These are phyloP conservation scores for Hippocampus guttulatus DNA, from an alignment of 2,113 vertebrate genomes.

Conservation along the genomic window DNA sequence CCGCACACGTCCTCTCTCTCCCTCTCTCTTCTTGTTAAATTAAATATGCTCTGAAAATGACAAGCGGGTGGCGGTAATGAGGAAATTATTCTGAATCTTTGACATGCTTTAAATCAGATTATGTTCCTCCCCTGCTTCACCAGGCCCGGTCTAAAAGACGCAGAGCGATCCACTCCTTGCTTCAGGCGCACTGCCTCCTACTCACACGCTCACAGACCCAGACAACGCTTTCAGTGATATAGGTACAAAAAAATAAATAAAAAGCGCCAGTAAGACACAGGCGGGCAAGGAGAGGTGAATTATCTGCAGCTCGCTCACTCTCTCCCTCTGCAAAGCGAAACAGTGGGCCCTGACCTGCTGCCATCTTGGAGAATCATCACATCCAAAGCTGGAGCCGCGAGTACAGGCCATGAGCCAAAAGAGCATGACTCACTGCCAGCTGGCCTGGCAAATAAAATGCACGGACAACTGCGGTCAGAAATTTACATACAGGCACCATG, in stretches of 20 bases:
- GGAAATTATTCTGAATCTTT: constrained; percentile 70
- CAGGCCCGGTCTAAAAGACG: constrained; percentile 48
- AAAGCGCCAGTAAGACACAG: constrained; percentile 56
- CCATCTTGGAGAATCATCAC: constrained; percentile 48
- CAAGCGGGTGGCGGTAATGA: constrained; percentile 61
- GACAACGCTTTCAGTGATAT: constrained; percentile 32
- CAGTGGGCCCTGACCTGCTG: constrained; percentile 48
- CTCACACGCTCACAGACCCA: constrained; percentile 35
- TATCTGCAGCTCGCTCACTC: constrained; percentile 31
- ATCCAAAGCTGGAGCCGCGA: constrained; percentile 29
- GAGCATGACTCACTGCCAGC: constrained; percentile 31
- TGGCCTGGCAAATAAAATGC: constrained; percentile 55
- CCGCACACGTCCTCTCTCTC: constrained; percentile 20
- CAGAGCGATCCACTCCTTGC: constrained; percentile 58
- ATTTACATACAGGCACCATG: background rate
- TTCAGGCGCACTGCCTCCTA: constrained; percentile 42
- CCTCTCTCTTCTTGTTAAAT: constrained; percentile 56
- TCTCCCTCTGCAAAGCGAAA: constrained; percentile 31
- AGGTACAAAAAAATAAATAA: constrained; percentile 35
- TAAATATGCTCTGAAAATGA: constrained; percentile 68
- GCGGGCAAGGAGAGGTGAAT: constrained; percentile 41
- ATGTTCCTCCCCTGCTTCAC: constrained; percentile 55
- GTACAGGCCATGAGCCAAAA: constrained; percentile 34
- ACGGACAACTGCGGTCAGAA: constrained; percentile 42
- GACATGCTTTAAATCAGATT: constrained; percentile 74